Evolutionary conservation across 2,888 invertebrate species (phyloP), one percentile per base, ranked within the genome.

Genomic region (Vannuccia rotundouncinata): DNA sequence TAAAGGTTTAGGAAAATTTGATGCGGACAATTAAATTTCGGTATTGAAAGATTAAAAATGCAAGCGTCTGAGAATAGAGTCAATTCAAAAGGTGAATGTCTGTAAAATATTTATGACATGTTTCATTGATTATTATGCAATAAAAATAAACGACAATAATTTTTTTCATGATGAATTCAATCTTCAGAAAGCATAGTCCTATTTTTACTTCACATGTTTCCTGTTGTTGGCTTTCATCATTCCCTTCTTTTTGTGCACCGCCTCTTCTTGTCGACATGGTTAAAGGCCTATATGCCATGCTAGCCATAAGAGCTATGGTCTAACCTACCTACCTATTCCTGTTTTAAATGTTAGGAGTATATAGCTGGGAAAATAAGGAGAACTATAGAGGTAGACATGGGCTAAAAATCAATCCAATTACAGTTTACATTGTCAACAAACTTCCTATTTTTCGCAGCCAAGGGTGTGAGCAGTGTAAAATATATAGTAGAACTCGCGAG

Each of bases 361-460:
- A n/a, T n/a, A n/a, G n/a, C n/a, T n/a, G n/a, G n/a, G n/a, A n/a
- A n/a, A n/a, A n/a, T n/a, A n/a, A n/a, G n/a, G n/a, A n/a, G n/a
- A n/a, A n/a, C n/a, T n/a, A n/a, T n/a, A n/a, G n/a, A n/a, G n/a
- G n/a, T n/a, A 45, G 45, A 45, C 45, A 45, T 17, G 45, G 25
- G 25, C 66, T 66, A 66, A 66, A 66, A 66, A 66, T 66, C 10
- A 66, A 66, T 66, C 66, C 66, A 66, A 66, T 66, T 66, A 66
- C 66, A 66, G 66, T 66, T 66, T 66, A 66, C 66, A 66, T 22
- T 13, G 66, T 66, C 66, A 66, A 66, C 66, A 66, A 66, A 66
- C 66, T 66, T 66, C 22, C 66, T 66, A 13, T 66, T 66, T 45
- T 10, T 17, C 5, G 45, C 66, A 22, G 66, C 25, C 5, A 5